Evolutionary conservation across 37 sponge, comb jelly and placozoan species (phyloP).

Genomic region (Halisarca cf. caerulea): DNA sequence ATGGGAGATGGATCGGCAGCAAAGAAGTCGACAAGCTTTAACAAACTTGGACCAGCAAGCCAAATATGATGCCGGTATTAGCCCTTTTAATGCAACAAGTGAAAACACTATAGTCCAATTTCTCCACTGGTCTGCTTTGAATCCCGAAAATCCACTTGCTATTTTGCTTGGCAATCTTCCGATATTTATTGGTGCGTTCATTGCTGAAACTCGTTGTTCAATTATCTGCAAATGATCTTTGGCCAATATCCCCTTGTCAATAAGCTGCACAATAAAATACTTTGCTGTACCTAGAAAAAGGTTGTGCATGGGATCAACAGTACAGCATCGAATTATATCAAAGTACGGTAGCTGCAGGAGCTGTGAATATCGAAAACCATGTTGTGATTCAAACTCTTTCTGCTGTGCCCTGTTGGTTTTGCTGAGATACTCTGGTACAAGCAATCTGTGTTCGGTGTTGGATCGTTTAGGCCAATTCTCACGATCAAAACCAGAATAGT

Average conservation of each 20-base stretch:
- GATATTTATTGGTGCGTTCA: slow-evolving; percentile 8
- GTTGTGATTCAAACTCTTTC: neutral
- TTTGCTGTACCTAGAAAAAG: slow-evolving; percentile 50
- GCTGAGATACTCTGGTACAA: neutral
- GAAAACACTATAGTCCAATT: slow-evolving; percentile 16
- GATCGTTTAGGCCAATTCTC: slow-evolving; percentile 26
- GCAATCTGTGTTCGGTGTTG: neutral
- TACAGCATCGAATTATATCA: slow-evolving; percentile 40
- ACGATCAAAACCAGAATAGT: slow-evolving; percentile 49
- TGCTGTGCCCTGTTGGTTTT: slow-evolving; percentile 21
- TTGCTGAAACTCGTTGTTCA: slow-evolving; percentile 19
- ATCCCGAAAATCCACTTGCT: neutral
- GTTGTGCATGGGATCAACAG: slow-evolving; percentile 67
- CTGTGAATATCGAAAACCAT: slow-evolving; percentile 44
- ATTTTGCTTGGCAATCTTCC: neutral
- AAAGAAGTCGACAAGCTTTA: slow-evolving; percentile 3
- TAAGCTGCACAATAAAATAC: slow-evolving; percentile 29
- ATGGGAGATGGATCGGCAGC: neutral
- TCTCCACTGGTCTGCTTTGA: slow-evolving; percentile 27
- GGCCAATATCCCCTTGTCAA: slow-evolving; percentile 4
- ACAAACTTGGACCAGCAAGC: slow-evolving; percentile 15
- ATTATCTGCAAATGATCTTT: neutral
- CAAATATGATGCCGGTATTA: neutral
- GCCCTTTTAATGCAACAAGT: neutral
- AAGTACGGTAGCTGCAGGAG: slow-evolving; percentile 39